These are phyloP conservation scores for Epinephelus awoara DNA, from an alignment of 2,797 vertebrate species.

Conservation along the genomic window DNA sequence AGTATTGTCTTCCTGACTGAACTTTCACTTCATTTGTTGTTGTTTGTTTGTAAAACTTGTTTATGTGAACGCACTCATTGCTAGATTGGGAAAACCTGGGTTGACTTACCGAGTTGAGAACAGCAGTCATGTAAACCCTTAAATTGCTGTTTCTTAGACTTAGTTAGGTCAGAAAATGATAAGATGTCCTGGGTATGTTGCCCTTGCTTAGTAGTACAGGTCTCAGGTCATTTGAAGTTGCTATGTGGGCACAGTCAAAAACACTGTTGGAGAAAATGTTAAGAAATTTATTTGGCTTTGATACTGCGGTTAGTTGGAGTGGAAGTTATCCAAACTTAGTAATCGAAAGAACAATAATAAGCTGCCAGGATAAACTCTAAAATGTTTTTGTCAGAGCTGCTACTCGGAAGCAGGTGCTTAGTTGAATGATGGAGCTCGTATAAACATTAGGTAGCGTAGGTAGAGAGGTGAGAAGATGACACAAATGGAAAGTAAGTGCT, in stretches of 20 bases:
- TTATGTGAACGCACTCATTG: too few relatives aligned
- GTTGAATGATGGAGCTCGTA: background rate
- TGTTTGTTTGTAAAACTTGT: too few relatives aligned
- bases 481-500: background rate
- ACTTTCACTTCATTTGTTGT: too few relatives aligned
- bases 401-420: background rate
- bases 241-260: background rate
- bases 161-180: too few relatives aligned
- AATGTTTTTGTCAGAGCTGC: constrained; percentile 7
- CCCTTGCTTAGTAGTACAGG: too few relatives aligned
- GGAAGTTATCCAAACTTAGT: background rate
- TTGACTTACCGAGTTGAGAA: too few relatives aligned
- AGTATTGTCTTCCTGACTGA: too few relatives aligned
- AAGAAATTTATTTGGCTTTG: background rate
- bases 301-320: background rate
- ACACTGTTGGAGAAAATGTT: background rate
- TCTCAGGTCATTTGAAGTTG: background rate
- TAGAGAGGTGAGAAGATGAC: background rate
- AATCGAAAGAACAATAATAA: background rate
- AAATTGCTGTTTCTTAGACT: too few relatives aligned
- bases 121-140: too few relatives aligned
- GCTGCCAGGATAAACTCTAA: background rate
- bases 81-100: too few relatives aligned
- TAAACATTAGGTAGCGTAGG: background rate
- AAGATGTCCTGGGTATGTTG: too few relatives aligned